These are phyloP conservation scores for Aphelinus atriplicis DNA, from an alignment of 1,140 invertebrate genomes.

Conservation along the genomic window DNA sequence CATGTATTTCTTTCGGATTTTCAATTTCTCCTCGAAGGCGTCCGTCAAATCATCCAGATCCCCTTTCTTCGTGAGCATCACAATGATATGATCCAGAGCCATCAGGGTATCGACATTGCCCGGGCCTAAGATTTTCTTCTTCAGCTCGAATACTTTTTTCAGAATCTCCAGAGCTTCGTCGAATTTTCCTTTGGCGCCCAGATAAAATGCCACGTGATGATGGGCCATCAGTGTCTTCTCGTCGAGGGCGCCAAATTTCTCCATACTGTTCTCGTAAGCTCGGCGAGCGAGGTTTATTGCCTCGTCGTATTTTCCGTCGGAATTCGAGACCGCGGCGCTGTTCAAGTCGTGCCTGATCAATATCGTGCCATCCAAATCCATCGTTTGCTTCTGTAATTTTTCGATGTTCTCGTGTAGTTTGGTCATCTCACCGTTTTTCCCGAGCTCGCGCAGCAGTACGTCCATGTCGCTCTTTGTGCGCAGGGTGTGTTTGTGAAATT, in stretches of 20 bases:
- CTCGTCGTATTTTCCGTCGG: conserved; percentile 46
- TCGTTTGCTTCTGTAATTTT: not conserved
- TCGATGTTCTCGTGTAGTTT: not conserved
- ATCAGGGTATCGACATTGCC: conserved; percentile 48
- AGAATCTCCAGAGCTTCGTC: conserved; percentile 47
- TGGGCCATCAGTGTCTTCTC: conserved; percentile 40
- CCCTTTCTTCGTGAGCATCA: not conserved
- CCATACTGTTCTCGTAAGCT: conserved; percentile 35
- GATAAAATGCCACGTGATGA: conserved; percentile 44
- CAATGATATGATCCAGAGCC: conserved; percentile 34
- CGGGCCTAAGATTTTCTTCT: conserved; percentile 43
- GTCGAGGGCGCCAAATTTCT: conserved; percentile 34
- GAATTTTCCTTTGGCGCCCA: conserved; percentile 40
- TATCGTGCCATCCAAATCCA: not conserved
- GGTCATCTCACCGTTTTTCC: not conserved
- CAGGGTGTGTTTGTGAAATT: conserved; percentile 45
- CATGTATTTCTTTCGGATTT: no score
- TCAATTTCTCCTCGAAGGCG: no score
- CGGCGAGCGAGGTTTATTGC: conserved; percentile 41
- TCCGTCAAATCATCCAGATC: no score
- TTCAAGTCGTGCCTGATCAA: not conserved
- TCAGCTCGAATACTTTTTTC: conserved; percentile 42
- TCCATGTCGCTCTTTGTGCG: not conserved
- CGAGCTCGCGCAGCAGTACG: not conserved
- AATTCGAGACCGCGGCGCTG: conserved; percentile 1